These are phyloP conservation scores for Halocynthia aurantium DNA, from an alignment of 23 tunicate species.

Conservation along the genomic window DNA sequence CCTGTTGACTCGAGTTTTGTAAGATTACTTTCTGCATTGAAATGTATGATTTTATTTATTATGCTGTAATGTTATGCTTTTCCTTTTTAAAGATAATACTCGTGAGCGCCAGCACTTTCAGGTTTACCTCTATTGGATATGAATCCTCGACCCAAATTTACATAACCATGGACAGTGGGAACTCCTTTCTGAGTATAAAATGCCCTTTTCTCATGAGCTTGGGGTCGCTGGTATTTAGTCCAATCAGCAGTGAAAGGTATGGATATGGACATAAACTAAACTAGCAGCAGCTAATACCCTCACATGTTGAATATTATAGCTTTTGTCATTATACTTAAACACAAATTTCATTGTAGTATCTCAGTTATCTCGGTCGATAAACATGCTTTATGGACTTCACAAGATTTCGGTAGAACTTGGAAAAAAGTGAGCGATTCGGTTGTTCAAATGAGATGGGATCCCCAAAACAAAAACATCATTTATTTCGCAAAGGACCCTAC, in stretches of 20 bases:
- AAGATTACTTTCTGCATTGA: neutral
- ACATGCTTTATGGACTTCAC: constrained; percentile 8
- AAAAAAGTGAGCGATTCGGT: constrained; percentile 27
- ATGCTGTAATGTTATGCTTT: neutral
- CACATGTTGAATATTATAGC: neutral
- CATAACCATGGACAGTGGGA: constrained; percentile 42
- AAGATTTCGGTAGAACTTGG: constrained; percentile 63
- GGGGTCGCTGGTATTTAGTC: neutral
- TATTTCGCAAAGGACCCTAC: constrained; percentile 76
- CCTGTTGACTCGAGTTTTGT: constrained; percentile 47
- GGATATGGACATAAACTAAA: neutral
- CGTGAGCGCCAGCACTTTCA: neutral
- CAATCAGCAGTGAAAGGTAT: neutral
- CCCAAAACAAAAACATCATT: constrained; percentile 34
- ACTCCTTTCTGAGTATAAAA: constrained; percentile 3
- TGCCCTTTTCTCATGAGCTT: constrained; percentile 31
- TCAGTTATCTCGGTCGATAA: neutral
- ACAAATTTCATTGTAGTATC: neutral
- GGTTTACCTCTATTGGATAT: constrained; percentile 36
- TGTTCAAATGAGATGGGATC: constrained; percentile 60
- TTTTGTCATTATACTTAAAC: neutral
- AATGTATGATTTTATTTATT: neutral
- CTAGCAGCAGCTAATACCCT: neutral
- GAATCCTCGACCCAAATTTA: constrained; percentile 30
- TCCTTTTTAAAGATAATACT: constrained; percentile 1